These are phyloP conservation scores for Hyphantria cunea DNA, from an alignment of 1,140 invertebrate genomes.

Conservation along the genomic window DNA sequence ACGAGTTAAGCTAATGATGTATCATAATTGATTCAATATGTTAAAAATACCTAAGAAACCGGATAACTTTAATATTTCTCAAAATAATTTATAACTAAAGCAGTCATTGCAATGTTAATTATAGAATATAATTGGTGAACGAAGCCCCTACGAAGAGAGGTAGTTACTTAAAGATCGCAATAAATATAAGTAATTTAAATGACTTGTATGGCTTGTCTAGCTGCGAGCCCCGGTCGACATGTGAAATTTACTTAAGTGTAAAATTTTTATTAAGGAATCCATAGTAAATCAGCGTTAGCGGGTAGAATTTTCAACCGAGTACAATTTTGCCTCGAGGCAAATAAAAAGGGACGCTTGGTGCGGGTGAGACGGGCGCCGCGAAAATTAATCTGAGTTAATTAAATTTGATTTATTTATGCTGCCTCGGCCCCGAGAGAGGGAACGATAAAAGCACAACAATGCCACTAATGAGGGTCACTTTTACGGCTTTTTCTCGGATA, in stretches of 20 bases:
- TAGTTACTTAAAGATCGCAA: background rate
- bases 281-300: conserved; percentile 51
- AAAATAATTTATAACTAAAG: too few relatives aligned
- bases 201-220: conserved; percentile 55
- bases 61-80: too few relatives aligned
- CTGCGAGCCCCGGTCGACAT: conserved; percentile 52
- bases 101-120: background rate
- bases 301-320: conserved; percentile 51
- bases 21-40: too few relatives aligned
- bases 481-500: conserved; percentile 67
- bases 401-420: conserved; percentile 78
- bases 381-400: conserved; percentile 79
- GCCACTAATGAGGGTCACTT: conserved; percentile 72
- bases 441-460: conserved; percentile 73
- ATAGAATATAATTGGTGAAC: background rate
- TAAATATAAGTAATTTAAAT: conserved; percentile 55
- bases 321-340: conserved; percentile 63
- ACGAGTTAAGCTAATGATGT: too few relatives aligned
- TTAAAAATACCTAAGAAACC: too few relatives aligned
- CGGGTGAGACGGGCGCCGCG: conserved; percentile 56
- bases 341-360: conserved; percentile 65
- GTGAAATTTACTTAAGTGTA: conserved; percentile 68
- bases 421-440: conserved; percentile 48
- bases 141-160: conserved; percentile 16
- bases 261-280: conserved; percentile 79